Evolutionary conservation across 53 echinoderm and acorn worm genomes (phyloP).

Genomic region (Arbacia lixula): DNA sequence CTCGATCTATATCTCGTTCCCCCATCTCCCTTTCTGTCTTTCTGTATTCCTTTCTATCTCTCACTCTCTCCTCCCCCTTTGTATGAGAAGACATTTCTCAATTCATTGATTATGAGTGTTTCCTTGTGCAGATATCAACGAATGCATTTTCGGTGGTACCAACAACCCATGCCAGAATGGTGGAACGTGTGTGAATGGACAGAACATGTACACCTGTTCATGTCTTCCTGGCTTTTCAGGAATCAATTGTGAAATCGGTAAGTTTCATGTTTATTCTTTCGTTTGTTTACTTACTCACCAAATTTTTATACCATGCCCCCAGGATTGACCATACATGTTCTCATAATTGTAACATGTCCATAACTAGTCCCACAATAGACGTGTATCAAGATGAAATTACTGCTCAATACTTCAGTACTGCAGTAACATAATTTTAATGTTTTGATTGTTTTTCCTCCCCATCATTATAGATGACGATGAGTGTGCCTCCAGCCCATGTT

Average conservation of each 20-base stretch:
- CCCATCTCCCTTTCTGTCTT: neutral
- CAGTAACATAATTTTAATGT: neutral
- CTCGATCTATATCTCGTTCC: neutral
- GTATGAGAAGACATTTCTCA: too few relatives aligned
- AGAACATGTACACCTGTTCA: conserved; percentile 65
- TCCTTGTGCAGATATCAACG: conserved; percentile 39
- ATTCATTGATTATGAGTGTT: too few relatives aligned
- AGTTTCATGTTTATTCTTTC: too few relatives aligned
- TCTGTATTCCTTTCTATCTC: too few relatives aligned
- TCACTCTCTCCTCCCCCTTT: too few relatives aligned
- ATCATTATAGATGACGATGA: conserved; percentile 24
- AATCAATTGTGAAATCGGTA: conserved; percentile 67
- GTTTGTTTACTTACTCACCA: too few relatives aligned
- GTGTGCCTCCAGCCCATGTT: conserved; percentile 29
- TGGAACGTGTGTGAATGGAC: conserved; percentile 65
- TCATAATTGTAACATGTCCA: too few relatives aligned
- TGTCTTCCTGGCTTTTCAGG: conserved; percentile 71
- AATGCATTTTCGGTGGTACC: conserved; percentile 41
- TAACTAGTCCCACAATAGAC: neutral
- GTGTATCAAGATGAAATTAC: too few relatives aligned
- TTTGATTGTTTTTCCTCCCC: neutral
- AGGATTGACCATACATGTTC: too few relatives aligned
- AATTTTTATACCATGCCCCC: too few relatives aligned
- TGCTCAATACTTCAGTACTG: too few relatives aligned
- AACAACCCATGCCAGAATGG: conserved; percentile 69